A percentile compares a stretch with the other conserved stretches of the same genome.
Evolutionary conservation across 2,797 vertebrate species (phyloP).

Genomic region (Jordanella pulchra): DNA sequence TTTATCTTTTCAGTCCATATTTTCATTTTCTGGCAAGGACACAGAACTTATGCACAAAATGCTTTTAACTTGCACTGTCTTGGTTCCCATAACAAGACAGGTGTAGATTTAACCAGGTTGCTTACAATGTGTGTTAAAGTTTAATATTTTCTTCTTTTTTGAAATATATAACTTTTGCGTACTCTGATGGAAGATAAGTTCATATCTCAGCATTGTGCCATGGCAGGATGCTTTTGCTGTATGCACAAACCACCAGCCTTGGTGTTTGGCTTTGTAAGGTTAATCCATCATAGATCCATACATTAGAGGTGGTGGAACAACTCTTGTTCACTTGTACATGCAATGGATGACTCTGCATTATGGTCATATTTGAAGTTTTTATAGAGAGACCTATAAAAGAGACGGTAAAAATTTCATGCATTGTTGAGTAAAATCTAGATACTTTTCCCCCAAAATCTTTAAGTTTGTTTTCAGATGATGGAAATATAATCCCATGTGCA

Average conservation of each 20-base stretch:
- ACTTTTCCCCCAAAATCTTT: slow-evolving; percentile 28
- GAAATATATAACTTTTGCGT: slow-evolving; percentile 56
- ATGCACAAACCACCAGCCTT: slow-evolving; percentile 75
- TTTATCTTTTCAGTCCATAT: slow-evolving; percentile 54
- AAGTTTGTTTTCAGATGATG: slow-evolving; percentile 55
- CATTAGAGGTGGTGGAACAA: slow-evolving; percentile 55
- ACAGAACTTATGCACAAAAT: slow-evolving; percentile 80
- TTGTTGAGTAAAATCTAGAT: slow-evolving; percentile 61
- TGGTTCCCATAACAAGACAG: slow-evolving; percentile 65
- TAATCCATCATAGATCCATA: slow-evolving; percentile 53
- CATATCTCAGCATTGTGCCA: slow-evolving; percentile 73
- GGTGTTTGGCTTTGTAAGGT: slow-evolving; percentile 66
- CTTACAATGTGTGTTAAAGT: slow-evolving; percentile 57
- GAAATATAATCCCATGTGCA: slow-evolving; percentile 76
- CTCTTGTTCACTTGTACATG: slow-evolving; percentile 68
- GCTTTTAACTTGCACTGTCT: slow-evolving; percentile 73
- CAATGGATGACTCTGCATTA: slow-evolving; percentile 72
- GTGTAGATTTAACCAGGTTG: slow-evolving; percentile 62
- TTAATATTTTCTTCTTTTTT: slow-evolving; percentile 57
- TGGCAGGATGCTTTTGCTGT: slow-evolving; percentile 73
- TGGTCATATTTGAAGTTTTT: slow-evolving; percentile 69
- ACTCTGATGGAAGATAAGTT: slow-evolving; percentile 62
- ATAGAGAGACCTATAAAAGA: slow-evolving; percentile 66
- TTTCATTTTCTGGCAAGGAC: slow-evolving; percentile 66
- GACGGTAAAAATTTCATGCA: slow-evolving; percentile 53